Conservation (phyloP, 2,113 vertebrate genomes). For the Semicossyphus pulcher region DNA sequence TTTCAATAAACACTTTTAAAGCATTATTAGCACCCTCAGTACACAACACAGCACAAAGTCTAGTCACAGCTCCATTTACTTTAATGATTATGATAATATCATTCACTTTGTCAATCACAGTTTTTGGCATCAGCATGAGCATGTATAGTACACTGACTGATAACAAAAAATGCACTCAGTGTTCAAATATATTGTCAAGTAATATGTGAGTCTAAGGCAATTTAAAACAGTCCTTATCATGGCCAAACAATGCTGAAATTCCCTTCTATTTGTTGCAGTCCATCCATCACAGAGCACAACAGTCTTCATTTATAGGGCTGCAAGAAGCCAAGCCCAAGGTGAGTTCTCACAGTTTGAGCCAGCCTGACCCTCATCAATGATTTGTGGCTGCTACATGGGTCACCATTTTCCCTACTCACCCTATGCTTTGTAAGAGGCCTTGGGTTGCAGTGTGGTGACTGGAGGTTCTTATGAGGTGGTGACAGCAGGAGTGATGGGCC, state of each 20-base stretch:
- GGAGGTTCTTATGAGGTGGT: conserved; percentile 40
- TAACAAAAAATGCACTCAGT: conserved; percentile 18
- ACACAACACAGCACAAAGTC: conserved; percentile 23
- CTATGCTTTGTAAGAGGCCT: conserved; percentile 49
- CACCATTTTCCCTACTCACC: conserved; percentile 32
- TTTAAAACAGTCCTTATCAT: conserved; percentile 20
- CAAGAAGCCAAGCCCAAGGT: conserved; percentile 53
- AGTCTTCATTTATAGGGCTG: conserved; percentile 52
- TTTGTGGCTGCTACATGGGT: conserved; percentile 54
- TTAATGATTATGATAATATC: conserved; percentile 54
- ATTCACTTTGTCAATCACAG: neutral
- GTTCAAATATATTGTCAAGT: conserved; percentile 7
- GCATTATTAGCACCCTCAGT: conserved; percentile 64
- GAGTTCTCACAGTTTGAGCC: conserved; percentile 53
- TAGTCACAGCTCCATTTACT: conserved; percentile 31
- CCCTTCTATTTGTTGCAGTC: conserved; percentile 17
- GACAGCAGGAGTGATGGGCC: conserved; percentile 52
- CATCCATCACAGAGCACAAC: conserved; percentile 48
- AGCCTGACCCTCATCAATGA: conserved; percentile 64
- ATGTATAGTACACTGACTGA: neutral
- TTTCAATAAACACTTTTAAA: conserved; percentile 52
- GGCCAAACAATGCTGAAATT: conserved; percentile 4
- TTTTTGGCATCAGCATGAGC: neutral
- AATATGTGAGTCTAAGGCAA: neutral
- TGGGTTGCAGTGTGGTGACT: conserved; percentile 21